Conservation (phyloP, 35 echinoderm and acorn worm species). For the Apostichopus parvimensis region DNA sequence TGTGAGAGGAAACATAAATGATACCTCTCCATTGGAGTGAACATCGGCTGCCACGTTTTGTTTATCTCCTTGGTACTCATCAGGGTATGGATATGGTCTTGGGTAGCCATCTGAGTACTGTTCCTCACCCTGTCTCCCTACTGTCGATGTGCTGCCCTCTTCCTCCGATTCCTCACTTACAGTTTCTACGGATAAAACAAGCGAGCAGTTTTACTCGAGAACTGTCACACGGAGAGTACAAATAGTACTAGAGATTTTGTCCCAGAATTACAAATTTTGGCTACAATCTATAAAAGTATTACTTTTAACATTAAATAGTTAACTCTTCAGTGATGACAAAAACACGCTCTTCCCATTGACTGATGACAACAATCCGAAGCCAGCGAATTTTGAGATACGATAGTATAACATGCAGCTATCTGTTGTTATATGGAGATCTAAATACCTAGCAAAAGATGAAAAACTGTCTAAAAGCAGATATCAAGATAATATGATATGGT, state of each 20-base stretch:
- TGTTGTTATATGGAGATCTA: too few relatives aligned
- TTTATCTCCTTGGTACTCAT: neutral
- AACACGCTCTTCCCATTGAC: too few relatives aligned
- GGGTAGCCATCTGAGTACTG: neutral
- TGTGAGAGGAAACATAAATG: neutral
- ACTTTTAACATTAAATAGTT: too few relatives aligned
- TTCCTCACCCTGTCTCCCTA: neutral
- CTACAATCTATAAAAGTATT: too few relatives aligned
- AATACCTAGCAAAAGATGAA: too few relatives aligned
- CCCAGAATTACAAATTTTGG: too few relatives aligned
- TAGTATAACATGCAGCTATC: too few relatives aligned
- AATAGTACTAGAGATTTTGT: neutral
- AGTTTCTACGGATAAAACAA: neutral
- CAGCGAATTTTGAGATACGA: too few relatives aligned
- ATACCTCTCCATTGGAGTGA: neutral
- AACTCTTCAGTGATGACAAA: too few relatives aligned
- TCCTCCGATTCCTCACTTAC: constrained; percentile 20
- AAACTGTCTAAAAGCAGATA: too few relatives aligned
- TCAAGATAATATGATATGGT: too few relatives aligned
- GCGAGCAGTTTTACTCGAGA: neutral
- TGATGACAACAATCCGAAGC: too few relatives aligned
- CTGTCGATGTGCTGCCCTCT: neutral
- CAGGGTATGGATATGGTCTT: neutral
- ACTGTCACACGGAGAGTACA: neutral
- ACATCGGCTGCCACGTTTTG: neutral